Evolutionary conservation across 2,113 vertebrate genomes (phyloP), one percentile per base, ranked within the genome.

Genomic region (Recurvirostra avosetta): DNA sequence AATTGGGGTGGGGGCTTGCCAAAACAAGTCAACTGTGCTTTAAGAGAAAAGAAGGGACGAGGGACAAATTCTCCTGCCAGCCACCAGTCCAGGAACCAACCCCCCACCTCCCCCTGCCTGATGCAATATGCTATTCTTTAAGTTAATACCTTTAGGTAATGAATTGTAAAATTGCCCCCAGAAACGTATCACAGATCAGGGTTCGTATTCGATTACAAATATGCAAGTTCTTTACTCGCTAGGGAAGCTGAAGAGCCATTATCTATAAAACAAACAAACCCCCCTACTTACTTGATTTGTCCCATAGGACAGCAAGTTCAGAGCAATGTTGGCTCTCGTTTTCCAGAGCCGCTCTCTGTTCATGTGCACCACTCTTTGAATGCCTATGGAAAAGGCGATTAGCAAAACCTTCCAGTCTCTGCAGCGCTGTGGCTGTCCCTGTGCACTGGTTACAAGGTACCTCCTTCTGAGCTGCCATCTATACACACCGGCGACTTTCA

Each of bases 391-490:
- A 99, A 67, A 99, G 96, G 30, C 99, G 98, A 89, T 97, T 99
- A 56, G 99, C 99, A 78, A 99, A 98, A 2, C 97, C 98, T 75
- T 99, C 99, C 93, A 99, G 94, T 15, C 96, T 99, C 95, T 98
- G 98, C 74, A 99, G 98, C 5, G 99, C 98, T 4, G 97, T 98
- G 73, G 97, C 98, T 8, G 98, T 97, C 76, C 98, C 97, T 7
- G 96, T 34, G 90, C 86, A 96, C 87, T 98, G 98, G 92, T 82
- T 95, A 88, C 95, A 98, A 21, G 98, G 94, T 41, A 61, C 95
- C 95, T 99, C 99, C 97, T 97, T 99, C 93, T 97, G 98, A 86
- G 99, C 98, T 80, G 99, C 98, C 99, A 99, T 99, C 97, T 94
- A 91, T 25, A 85, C 62, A 29, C 96, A 78, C 95, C 41, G 22